Evolutionary conservation across 2,113 vertebrate genomes (phyloP).

Genomic region (Macrotis lagotis): DNA sequence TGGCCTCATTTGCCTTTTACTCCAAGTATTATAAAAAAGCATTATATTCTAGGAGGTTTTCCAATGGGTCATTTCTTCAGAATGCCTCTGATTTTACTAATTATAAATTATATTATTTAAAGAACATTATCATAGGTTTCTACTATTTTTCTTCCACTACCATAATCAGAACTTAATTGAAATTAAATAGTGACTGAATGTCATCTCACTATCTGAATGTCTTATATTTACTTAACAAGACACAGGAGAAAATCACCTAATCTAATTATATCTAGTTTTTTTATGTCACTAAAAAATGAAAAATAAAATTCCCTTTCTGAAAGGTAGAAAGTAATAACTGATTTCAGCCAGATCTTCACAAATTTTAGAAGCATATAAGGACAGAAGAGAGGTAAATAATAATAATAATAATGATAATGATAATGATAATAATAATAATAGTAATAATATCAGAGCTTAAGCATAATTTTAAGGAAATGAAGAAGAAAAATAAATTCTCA

Average conservation of each 20-base stretch:
- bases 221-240: constrained; percentile 12
- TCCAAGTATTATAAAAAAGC: constrained; percentile 20
- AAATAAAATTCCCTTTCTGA: too few species aligned
- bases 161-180: constrained; percentile 49
- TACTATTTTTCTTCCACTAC: constrained; percentile 22
- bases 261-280: neutral
- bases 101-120: constrained; percentile 64
- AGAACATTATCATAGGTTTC: constrained; percentile 28
- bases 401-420: too few species aligned
- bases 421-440: too few species aligned
- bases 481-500: too few species aligned
- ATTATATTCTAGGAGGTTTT: neutral
- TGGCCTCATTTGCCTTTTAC: neutral
- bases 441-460: too few species aligned
- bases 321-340: too few species aligned
- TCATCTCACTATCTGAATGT: constrained; percentile 50
- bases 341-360: too few species aligned
- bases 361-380: too few species aligned
- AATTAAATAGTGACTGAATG: constrained; percentile 55
- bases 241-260: neutral
- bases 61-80: constrained; percentile 31
- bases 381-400: too few species aligned
- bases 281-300: neutral
- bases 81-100: constrained; percentile 49
- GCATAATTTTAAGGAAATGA: too few species aligned